These are phyloP conservation scores for Caenorhabditis plicata DNA, from an alignment of 2,888 invertebrate genomes.

Conservation along the genomic window DNA sequence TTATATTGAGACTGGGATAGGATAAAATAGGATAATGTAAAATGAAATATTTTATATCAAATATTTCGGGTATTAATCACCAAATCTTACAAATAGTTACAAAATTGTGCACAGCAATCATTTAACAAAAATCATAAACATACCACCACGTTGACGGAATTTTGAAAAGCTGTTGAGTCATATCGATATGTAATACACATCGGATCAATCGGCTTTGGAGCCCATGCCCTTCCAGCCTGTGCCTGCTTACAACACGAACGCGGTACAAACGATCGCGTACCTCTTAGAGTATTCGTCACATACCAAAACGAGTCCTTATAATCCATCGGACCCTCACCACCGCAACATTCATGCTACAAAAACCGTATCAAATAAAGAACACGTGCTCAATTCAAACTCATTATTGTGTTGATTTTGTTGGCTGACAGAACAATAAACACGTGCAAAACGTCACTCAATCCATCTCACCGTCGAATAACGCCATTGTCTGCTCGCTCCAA, in stretches of 20 bases:
- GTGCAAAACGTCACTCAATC: constrained; percentile 8
- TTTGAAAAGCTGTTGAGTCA: constrained; percentile 42
- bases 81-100: neutral
- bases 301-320: constrained; percentile 64
- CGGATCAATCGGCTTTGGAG: constrained; percentile 56
- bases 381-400: neutral
- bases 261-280: constrained; percentile 60
- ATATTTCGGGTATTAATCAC: neutral
- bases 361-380: neutral
- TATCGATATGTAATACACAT: constrained; percentile 63
- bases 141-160: constrained; percentile 55
- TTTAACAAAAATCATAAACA: constrained; percentile 10
- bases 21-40: too few relatives aligned
- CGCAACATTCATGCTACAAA: constrained; percentile 62
- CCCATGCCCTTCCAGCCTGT: constrained; percentile 56
- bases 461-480: constrained; percentile 41
- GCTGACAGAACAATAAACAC: neutral
- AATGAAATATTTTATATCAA: neutral
- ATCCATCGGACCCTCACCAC: constrained; percentile 51
- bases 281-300: constrained; percentile 57
- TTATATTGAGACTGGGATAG: too few relatives aligned
- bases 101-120: neutral
- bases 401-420: neutral
- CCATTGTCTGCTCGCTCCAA: constrained; percentile 47
- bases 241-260: constrained; percentile 60